Evolutionary conservation across 1,140 invertebrate species (phyloP).

Genomic region (Lordiphosa collinella): DNA sequence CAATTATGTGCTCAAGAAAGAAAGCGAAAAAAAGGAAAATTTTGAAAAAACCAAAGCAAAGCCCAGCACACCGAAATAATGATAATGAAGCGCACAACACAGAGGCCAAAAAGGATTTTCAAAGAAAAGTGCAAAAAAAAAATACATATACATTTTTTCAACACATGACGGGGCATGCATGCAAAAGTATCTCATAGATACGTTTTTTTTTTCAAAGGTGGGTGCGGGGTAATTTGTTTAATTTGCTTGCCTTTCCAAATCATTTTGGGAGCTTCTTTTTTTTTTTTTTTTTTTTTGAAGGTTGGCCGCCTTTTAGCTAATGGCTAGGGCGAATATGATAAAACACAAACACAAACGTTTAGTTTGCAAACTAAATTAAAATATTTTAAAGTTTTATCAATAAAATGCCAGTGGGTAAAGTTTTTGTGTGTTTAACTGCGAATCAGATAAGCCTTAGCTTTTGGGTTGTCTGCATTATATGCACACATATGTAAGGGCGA

Average conservation of each 20-base stretch:
- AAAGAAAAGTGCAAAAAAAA: slow-evolving; percentile 58
- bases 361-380: slow-evolving; percentile 71
- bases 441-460: slow-evolving; percentile 66
- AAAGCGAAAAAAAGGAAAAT: slow-evolving; percentile 6
- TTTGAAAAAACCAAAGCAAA: slow-evolving; percentile 16
- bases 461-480: slow-evolving; percentile 52
- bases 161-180: slow-evolving; percentile 63
- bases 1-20: slow-evolving; percentile 68
- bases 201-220: slow-evolving; percentile 21
- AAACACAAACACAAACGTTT: slow-evolving; percentile 33
- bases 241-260: slow-evolving; percentile 63
- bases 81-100: slow-evolving; percentile 66
- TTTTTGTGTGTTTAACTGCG: slow-evolving; percentile 66
- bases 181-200: slow-evolving; percentile 73
- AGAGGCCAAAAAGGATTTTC: slow-evolving; percentile 48
- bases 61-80: slow-evolving; percentile 46
- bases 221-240: slow-evolving; percentile 64
- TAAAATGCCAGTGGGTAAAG: slow-evolving; percentile 39
- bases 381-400: slow-evolving; percentile 67
- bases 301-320: slow-evolving; percentile 72
- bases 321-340: slow-evolving; percentile 54
- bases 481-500: background rate
- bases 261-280: background rate
- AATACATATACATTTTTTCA: slow-evolving; percentile 4
- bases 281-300: slow-evolving; percentile 35